phyloP scores from a whole-genome alignment of 2,888 invertebrate species.

The Tinea trinotella region DNA sequence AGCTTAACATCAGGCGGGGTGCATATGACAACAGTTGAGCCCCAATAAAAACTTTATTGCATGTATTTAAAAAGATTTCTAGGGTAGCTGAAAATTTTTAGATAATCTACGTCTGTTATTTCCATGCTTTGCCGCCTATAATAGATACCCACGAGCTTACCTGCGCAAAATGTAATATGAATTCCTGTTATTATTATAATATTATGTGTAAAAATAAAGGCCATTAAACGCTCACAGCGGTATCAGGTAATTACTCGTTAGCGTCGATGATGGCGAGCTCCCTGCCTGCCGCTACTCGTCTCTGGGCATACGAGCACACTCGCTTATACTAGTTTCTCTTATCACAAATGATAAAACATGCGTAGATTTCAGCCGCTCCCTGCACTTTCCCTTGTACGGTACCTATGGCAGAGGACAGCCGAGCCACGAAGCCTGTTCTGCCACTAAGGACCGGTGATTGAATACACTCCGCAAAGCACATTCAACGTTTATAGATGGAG shows the following conservation, averaged over 20 bases:
- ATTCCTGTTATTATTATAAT: constrained; percentile 19
- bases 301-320: too few species aligned
- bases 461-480: not conserved
- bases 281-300: not conserved
- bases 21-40: too few species aligned
- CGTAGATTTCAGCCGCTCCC: constrained; percentile 57
- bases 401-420: constrained; percentile 7
- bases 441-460: constrained; percentile 27
- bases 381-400: constrained; percentile 55
- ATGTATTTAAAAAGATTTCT: too few species aligned
- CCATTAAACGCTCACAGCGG: constrained; percentile 16
- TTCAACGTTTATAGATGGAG: constrained; percentile 42
- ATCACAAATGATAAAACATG: constrained; percentile 65
- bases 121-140: constrained; percentile 3
- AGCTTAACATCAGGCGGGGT: too few species aligned
- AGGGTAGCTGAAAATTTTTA: not conserved
- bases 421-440: constrained; percentile 42
- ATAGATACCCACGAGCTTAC: not conserved
- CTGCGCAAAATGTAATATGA: constrained; percentile 15
- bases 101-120: constrained; percentile 12
- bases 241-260: constrained; percentile 43
- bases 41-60: too few species aligned
- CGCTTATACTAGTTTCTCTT: constrained; percentile 51
- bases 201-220: constrained; percentile 19
- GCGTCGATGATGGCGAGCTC: constrained; percentile 26